Conservation (phyloP, 2,888 invertebrate genomes). For the Matsumyia berberina region DNA sequence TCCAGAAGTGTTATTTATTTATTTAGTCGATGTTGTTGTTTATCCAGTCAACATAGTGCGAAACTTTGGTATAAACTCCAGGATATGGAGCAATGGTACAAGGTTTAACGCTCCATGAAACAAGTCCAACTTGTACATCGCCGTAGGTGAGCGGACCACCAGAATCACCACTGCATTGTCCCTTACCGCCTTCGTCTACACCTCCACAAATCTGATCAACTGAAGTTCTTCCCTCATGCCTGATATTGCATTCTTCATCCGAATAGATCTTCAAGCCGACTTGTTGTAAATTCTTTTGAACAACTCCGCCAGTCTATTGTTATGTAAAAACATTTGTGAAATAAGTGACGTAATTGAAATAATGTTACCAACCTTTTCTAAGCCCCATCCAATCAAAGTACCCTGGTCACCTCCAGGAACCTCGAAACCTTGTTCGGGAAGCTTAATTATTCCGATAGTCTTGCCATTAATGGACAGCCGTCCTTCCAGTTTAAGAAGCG, state of each 20-base stretch:
- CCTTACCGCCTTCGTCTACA: constrained; percentile 84
- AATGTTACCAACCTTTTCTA: constrained; percentile 79
- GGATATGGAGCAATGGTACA: constrained; percentile 84
- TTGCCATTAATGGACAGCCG: constrained; percentile 48
- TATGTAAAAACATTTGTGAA: background rate
- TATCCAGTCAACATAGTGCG: constrained; percentile 82
- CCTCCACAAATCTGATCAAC: constrained; percentile 84
- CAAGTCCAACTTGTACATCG: constrained; percentile 84
- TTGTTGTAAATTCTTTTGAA: constrained; percentile 82
- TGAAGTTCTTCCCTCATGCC: constrained; percentile 80
- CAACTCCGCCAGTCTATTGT: constrained; percentile 81
- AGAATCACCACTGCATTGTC: constrained; percentile 84
- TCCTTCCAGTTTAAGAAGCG: constrained; percentile 79
- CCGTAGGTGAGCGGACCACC: constrained; percentile 84
- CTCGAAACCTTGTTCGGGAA: constrained; percentile 78
- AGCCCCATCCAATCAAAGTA: constrained; percentile 83
- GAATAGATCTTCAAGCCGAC: constrained; percentile 82
- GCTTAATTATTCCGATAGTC: constrained; percentile 71
- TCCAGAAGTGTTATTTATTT: background rate
- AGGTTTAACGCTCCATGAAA: constrained; percentile 85
- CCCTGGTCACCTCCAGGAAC: constrained; percentile 77
- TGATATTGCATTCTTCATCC: constrained; percentile 82
- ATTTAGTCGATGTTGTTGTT: constrained; percentile 6
- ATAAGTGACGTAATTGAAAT: background rate
- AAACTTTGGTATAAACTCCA: constrained; percentile 84